Base-by-base conservation (phyloP, 2,797 vertebrate species). In the Pelobates cultripes region DNA sequence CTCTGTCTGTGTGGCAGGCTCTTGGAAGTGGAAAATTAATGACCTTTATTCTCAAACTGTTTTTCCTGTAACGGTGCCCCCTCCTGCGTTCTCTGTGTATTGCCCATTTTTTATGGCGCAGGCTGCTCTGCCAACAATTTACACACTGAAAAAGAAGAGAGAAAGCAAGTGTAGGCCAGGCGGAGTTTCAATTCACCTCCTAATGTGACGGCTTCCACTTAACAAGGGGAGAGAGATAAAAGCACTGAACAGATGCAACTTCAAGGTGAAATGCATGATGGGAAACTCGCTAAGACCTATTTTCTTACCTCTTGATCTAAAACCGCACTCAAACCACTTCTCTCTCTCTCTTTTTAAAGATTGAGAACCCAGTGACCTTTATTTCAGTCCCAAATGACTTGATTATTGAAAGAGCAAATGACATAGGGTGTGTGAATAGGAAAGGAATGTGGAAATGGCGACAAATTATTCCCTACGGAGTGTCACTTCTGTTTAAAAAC, bases 21-120 rank as follows among this genome's bases (percentile, higher is more conserved):
- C 97, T 97, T 97, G 96, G 97, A 99, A 98, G 97, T 97, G 96
- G 96, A 97, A 99, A 99, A 99, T 99, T 97, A 99, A 99, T 99
- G 97, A 99, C 98, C 97, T 99, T 99, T 98, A 98, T 99, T 99
- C 97, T 96, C 96, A 97, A 97, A 99, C 96, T 97, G 97, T 97
- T 98, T 98, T 96, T 95, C 95, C 95, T 95, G 95, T 95, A 96
- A 97, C 96, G 93, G 94, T 92, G 94, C 95, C 94, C 96, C 95
- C 95, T 94, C 95, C 91, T 72, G 85, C 80, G 77, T 8, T 71
- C 90, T 93, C 90, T 91, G 92, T 94, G 90, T 89, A 90, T 91
- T 90, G 92, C 92, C 88, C 89, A 93, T 90, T 95, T 96, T 96
- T 95, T 96, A 96, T 92, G 91, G 95, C 93, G 92, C 45, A 10